Evolutionary conservation across 1,140 invertebrate species (phyloP), one percentile per base, ranked within the genome.

Genomic region (Nilaparvata lugens): DNA sequence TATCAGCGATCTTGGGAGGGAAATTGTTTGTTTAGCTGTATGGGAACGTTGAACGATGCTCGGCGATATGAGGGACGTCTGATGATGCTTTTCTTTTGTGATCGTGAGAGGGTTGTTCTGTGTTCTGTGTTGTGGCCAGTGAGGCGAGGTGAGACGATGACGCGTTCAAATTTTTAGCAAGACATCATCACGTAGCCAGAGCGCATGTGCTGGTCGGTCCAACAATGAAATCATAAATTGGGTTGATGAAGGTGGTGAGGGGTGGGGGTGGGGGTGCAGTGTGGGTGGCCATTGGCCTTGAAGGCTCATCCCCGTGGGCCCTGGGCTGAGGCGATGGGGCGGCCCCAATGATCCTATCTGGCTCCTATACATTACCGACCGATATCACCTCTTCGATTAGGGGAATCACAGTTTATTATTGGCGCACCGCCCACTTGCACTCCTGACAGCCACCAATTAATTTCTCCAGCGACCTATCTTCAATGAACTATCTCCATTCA

Each of bases 401-500:
- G 19, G 19, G 43, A 45, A 45, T 45, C 43, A 45, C 43, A 45
- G 43, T 45, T 45, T 45, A 45, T 45, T 45, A 45, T 45, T 45
- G 43, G 43, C n/a, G 13, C 19, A 13, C n/a, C 43, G 43, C 43
- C 43, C 19, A n/a, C 43, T 13, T 45, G n/a, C 19, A n/a, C n/a
- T 19, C n/a, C 3, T 45, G 43, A 45, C 43, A 45, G 43, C 43
- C 43, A n/a, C 43, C 43, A 45, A 45, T 45, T 45, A 45, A 45
- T 45, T 45, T 45, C 43, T 45, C 19, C 43, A 28, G n/a, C 43
- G 43, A 45, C 43, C 43, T 45, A 45, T 45, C 43, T 45, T 45
- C 43, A 45, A 45, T 45, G 43, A 19, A 45, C 43, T 45, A 45
- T 45, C 43, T 45, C 43, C 43, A 45, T 45, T 45, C 43, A 45